phyloP scores from a whole-genome alignment of 2,888 invertebrate species.

The Fragum whitleyi region DNA sequence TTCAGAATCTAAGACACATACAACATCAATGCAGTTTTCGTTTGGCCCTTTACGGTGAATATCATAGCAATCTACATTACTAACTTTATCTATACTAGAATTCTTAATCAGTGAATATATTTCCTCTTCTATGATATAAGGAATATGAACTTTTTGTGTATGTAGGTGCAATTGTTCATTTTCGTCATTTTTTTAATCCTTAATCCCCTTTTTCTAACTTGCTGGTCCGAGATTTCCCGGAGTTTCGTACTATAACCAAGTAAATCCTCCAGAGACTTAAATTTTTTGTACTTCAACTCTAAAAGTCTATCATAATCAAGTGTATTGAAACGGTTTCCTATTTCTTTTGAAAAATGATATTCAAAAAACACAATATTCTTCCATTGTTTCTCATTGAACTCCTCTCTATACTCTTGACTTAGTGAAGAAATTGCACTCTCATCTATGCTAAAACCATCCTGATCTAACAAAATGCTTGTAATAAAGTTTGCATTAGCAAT shows the following conservation, averaged over 20 bases:
- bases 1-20: neutral
- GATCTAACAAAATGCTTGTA: neutral
- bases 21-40: neutral
- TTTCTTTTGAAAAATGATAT: slow-evolving; percentile 12
- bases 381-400: slow-evolving; percentile 23
- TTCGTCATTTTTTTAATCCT: slow-evolving; percentile 11
- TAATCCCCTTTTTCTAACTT: slow-evolving; percentile 13
- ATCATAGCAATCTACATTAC: neutral
- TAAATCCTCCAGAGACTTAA: neutral
- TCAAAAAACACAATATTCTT: slow-evolving; percentile 30
- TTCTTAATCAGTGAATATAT: slow-evolving; percentile 7
- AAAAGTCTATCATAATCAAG: slow-evolving; percentile 5
- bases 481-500: neutral
- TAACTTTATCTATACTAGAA: no score
- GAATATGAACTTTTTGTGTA: slow-evolving; percentile 11
- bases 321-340: neutral
- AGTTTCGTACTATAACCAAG: neutral
- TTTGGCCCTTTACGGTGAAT: slow-evolving; percentile 16
- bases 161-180: slow-evolving; percentile 9
- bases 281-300: slow-evolving; percentile 9
- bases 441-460: neutral
- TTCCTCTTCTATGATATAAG: slow-evolving; percentile 24
- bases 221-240: slow-evolving; percentile 7
- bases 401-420: neutral
- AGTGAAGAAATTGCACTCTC: neutral